Evolutionary conservation across 1,140 invertebrate species (phyloP).

Genomic region (Orchesella cincta): DNA sequence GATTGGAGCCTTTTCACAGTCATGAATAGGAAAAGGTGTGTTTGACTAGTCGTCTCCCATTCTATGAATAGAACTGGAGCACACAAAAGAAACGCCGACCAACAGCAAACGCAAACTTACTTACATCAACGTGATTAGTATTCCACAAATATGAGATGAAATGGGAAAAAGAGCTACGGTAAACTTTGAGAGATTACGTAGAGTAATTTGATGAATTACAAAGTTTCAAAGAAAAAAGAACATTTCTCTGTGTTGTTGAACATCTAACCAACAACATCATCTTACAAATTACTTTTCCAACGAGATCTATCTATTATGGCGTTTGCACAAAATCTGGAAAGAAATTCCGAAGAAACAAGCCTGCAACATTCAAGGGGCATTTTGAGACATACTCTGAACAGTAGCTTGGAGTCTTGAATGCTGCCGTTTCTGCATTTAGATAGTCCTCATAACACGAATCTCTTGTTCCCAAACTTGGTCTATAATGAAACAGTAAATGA

Average conservation of each 20-base stretch:
- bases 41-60: too few relatives aligned
- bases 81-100: background rate
- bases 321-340: conserved; percentile 21
- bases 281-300: background rate
- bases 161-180: too few relatives aligned
- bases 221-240: conserved; percentile 17
- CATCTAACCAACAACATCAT: background rate
- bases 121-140: conserved; percentile 28
- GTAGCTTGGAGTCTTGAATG: background rate
- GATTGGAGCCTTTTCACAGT: background rate
- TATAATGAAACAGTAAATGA: conserved; percentile 1
- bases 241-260: background rate
- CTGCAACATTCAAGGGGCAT: conserved; percentile 35
- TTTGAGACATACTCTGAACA: conserved; percentile 27
- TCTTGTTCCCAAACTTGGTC: conserved; percentile 31
- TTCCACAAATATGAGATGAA: conserved; percentile 25
- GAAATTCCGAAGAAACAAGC: conserved; percentile 28
- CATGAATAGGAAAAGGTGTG: conserved; percentile 1
- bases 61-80: too few relatives aligned
- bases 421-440: conserved; percentile 21
- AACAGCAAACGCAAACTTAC: background rate
- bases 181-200: too few relatives aligned
- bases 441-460: conserved; percentile 30
- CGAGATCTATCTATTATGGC: background rate
- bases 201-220: conserved; percentile 18